Base-by-base conservation (phyloP, 2,888 invertebrate genomes). In the Erebia epiphron region DNA sequence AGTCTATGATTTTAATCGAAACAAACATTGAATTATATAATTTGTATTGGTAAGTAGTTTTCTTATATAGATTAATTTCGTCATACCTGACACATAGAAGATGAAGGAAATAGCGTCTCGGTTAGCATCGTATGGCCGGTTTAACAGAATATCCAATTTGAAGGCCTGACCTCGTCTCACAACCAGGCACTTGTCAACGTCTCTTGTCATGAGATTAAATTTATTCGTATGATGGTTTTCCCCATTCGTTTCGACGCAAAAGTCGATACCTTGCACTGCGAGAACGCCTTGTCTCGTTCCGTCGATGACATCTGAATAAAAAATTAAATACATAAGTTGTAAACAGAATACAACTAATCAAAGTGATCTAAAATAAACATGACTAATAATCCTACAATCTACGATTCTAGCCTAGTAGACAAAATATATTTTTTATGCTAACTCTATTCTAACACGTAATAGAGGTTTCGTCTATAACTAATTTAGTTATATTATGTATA, bases 131-230 rank as follows among this genome's bases (percentile, higher is more conserved):
- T 96, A 98, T 14, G 96, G 95, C 65, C 97, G 94, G 80, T 96
- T 97, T 71, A 98, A 94, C 14, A 94, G 94, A 68, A 98, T 91
- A 78, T 95, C 95, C 60, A 97, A 84, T 81, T 94, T 94, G 87
- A 98, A 98, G 35, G 96, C 92, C 86, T 98, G 97, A 9, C 98
- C 98, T 75, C 98, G 94, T 73, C 98, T 94, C 9, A 98, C 94
- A 0, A 98, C 96, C 62, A 98, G 93, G 75, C 95, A 94, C 61
- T 95, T 95, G 81, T 90, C 90, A 64, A 86, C 88, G n/a, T 81
- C 82, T 69, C 95, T 93, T 72, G 93, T 94, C 95, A 97, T 96
- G 78, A 96, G 86, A 79, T 97, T 96, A 86, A 96, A 98, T 82
- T 96, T 96, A 79, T 94, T 95, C 0, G 98, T 98, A 82, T 96